Evolutionary conservation across 2,797 vertebrate genomes (phyloP), one percentile per base, ranked within the genome.

Genomic region (Pipistrellus kuhlii): DNA sequence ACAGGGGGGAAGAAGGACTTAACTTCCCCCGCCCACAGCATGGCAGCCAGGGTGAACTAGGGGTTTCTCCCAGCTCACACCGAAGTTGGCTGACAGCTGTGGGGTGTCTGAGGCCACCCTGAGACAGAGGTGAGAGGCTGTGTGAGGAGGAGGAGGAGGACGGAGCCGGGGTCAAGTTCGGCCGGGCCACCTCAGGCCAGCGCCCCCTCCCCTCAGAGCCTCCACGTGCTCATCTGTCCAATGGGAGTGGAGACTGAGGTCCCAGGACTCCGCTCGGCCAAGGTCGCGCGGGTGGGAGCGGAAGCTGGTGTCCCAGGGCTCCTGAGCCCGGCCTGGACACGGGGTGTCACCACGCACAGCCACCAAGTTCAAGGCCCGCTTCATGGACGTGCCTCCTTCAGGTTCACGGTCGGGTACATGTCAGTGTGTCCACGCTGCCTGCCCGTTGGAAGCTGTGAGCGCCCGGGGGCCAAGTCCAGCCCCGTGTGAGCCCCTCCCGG

Each of bases 261-360:
- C 30, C n/a, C 11, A 27, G 72, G 44, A 48, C 59, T 8, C 4
- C 80, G 23, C 46, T 68, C n/a, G 3, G 25, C 30, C 0, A 1
- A 76, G 20, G 27, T 30, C 2, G 38, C 0, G 14, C 9, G 5
- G 0, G 0, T 0, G 0, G 3, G 41, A 23, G 20, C 3, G 20
- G 53, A 4, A 30, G 17, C 30, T 4, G 6, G 8, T 10, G 14
- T 3, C 3, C 35, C n/a, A 2, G 23, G 0, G 11, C 14, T 14
- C 32, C 64, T n/a, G 38, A 4, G 44, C 32, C 46, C 8, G 0
- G 3, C 35, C 14, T 2, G 27, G 41, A 9, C 9, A 1, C 1
- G 23, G 21, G 77, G 27, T 0, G 0, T 55, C 20, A 18, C 69
- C 21, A 0, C 4, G 1, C 46, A 6, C 44, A 3, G 23, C n/a